Percentiles rank a stretch among this genome's conserved stretches.
Evolutionary conservation across 2,888 invertebrate species (phyloP).

Genomic region (Cotesia congregata): DNA sequence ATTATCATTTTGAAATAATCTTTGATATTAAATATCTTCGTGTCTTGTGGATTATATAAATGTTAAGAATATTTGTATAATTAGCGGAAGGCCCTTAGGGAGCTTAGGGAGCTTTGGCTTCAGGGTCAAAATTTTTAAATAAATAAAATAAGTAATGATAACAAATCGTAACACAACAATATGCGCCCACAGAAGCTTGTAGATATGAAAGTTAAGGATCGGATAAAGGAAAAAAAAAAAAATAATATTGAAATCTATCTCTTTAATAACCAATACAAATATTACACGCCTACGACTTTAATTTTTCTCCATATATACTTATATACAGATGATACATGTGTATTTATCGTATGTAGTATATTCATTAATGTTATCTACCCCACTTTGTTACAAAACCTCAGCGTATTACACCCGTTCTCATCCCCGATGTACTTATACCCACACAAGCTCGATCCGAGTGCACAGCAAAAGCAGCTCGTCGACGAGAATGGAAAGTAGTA

Average conservation of each 20-base stretch:
- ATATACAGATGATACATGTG: background rate
- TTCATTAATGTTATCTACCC: background rate
- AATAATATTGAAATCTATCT: background rate
- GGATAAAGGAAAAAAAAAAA: background rate
- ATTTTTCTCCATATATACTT: background rate
- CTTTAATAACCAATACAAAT: background rate
- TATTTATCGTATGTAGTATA: background rate
- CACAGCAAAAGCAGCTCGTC: background rate
- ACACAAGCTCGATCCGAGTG: background rate
- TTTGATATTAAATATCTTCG: no score
- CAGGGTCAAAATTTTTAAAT: no score
- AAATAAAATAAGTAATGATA: background rate
- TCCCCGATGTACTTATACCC: background rate
- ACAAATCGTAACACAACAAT: background rate
- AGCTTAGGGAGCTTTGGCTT: no score
- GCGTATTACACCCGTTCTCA: background rate
- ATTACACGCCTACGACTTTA: background rate
- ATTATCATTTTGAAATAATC: no score
- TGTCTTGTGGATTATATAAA: no score
- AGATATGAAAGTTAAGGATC: background rate
- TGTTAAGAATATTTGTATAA: no score
- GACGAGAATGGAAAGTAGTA: conserved; percentile 33
- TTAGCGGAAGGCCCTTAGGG: no score
- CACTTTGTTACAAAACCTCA: background rate
- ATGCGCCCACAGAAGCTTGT: background rate